Conservation (phyloP, 2,113 vertebrate species). For the Thamnophis sirtalis region DNA sequence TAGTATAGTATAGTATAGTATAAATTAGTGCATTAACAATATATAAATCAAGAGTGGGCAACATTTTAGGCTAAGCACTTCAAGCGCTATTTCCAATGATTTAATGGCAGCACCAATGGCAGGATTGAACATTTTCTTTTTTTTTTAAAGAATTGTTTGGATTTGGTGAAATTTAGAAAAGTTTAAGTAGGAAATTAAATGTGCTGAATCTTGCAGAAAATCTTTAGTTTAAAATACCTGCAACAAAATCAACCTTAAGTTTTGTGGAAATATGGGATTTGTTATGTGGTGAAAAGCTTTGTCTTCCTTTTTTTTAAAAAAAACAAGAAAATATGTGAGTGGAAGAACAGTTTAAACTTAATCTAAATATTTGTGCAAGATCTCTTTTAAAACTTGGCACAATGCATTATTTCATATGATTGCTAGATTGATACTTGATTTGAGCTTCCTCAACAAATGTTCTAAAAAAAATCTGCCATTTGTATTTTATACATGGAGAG, state of each 20-base stretch:
- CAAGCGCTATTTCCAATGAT: neutral
- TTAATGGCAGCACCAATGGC: neutral
- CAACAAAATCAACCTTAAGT: neutral
- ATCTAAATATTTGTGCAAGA: neutral
- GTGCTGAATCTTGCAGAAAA: neutral
- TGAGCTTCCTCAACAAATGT: neutral
- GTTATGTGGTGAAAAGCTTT: too few species aligned
- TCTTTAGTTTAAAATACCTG: neutral
- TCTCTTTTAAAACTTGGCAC: neutral
- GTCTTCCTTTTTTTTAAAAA: neutral
- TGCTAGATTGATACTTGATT: neutral
- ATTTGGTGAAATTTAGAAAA: neutral
- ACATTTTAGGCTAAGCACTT: neutral
- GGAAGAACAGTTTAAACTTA: neutral
- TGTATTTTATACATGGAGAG: neutral
- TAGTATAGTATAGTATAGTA: too few species aligned
- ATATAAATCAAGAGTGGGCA: neutral
- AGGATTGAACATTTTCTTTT: neutral
- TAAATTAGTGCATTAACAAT: too few species aligned
- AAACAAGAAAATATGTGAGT: neutral
- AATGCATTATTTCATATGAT: neutral
- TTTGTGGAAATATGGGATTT: neutral
- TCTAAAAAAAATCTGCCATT: neutral
- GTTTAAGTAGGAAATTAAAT: neutral
- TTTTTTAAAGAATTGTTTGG: neutral